Conservation (phyloP, 2,888 invertebrate genomes). For the Eurytoma adleriae region DNA sequence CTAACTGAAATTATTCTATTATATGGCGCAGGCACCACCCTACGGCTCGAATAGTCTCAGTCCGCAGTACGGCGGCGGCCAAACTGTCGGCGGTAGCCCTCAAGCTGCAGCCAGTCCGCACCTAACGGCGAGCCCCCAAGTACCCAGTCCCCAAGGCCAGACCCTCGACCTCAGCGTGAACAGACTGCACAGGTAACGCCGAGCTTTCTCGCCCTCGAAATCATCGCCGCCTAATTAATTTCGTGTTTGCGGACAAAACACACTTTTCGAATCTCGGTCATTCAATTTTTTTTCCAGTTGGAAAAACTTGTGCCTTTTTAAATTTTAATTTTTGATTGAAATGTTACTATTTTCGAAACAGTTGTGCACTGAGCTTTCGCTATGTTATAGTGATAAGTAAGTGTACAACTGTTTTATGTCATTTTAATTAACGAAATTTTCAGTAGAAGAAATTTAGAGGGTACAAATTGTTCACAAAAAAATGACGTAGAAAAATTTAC, state of each 20-base stretch:
- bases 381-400: no score
- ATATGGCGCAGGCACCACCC: constrained; percentile 80
- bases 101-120: constrained; percentile 91
- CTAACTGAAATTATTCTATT: constrained; percentile 54
- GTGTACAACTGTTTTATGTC: no score
- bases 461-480: no score
- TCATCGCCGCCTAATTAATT: constrained; percentile 54
- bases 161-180: constrained; percentile 93
- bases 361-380: no score
- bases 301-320: no score
- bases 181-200: constrained; percentile 87
- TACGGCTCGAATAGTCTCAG: constrained; percentile 81
- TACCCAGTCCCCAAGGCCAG: constrained; percentile 94
- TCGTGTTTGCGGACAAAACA: constrained; percentile 48
- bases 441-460: no score
- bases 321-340: no score
- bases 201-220: constrained; percentile 33
- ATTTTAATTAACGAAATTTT: no score
- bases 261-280: neutral
- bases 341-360: no score
- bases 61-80: constrained; percentile 84
- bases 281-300: no score
- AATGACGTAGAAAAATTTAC: no score
- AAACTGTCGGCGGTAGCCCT: constrained; percentile 86
- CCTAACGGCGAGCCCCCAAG: constrained; percentile 90